Conservation (phyloP, 2,113 vertebrate species). For the Neotragus moschatus region DNA sequence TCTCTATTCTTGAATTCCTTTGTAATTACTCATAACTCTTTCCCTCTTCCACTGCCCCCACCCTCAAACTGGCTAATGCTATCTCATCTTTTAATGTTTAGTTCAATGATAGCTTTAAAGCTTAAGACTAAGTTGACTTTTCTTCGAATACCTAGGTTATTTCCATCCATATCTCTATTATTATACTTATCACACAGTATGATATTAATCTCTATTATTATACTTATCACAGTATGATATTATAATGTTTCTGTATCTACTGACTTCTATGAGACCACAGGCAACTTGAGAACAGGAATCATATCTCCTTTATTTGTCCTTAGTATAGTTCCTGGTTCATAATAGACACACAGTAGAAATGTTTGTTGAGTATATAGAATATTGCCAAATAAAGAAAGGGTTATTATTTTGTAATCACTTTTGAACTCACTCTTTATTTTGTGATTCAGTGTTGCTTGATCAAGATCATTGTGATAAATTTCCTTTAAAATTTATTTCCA, state of each 20-base stretch:
- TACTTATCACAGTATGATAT: neutral
- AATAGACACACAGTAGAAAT: neutral
- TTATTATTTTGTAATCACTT: neutral
- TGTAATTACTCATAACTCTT: neutral
- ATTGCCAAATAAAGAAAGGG: neutral
- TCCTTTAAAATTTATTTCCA: neutral
- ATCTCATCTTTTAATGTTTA: neutral
- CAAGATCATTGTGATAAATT: neutral
- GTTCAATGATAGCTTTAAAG: neutral
- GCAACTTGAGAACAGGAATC: neutral
- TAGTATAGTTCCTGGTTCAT: neutral
- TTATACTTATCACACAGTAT: neutral
- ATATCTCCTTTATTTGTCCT: neutral
- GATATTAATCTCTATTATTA: neutral
- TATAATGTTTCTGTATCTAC: neutral
- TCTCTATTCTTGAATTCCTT: neutral
- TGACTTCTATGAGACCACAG: neutral
- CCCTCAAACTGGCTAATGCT: neutral
- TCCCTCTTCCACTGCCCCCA: neutral
- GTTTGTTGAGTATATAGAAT: neutral
- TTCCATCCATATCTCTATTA: neutral
- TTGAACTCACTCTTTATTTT: neutral
- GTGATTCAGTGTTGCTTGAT: neutral
- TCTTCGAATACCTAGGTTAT: neutral
- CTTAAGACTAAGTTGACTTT: neutral